phyloP scores from a whole-genome alignment of 2,113 vertebrate genomes.

The Periophthalmodon schlosseri region DNA sequence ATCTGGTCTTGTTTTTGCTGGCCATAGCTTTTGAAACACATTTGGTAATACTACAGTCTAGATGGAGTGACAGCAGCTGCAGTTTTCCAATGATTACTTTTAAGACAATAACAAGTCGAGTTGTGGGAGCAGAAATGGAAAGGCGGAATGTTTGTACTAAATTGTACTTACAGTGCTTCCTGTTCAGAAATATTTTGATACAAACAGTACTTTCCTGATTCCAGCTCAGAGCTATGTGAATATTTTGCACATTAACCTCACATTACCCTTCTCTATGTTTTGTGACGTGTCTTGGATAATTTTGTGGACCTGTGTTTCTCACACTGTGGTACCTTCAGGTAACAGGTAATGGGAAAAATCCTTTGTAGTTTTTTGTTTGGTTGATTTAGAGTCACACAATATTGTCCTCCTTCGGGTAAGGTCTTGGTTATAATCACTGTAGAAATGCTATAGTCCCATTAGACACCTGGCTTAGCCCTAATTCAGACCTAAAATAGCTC shows the following conservation, averaged over 20 bases:
- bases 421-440: no score
- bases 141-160: conserved; percentile 1
- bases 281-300: no score
- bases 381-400: no score
- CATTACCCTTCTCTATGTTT: not conserved
- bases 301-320: no score
- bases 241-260: not conserved
- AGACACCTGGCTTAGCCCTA: no score
- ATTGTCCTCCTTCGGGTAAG: no score
- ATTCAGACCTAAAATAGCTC: no score
- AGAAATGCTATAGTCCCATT: no score
- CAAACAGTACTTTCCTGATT: conserved; percentile 52
- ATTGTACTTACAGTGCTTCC: conserved; percentile 7
- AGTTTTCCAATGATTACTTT: conserved; percentile 1
- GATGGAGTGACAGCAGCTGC: conserved; percentile 17
- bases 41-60: conserved; percentile 19
- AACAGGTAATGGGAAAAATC: no score
- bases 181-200: conserved; percentile 17
- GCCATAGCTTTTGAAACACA: conserved; percentile 18
- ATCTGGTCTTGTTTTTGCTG: conserved; percentile 16
- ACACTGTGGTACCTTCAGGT: no score
- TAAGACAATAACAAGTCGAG: not conserved
- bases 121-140: not conserved
- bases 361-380: no score
- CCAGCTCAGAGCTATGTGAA: conserved; percentile 18